phyloP scores from a whole-genome alignment of 2,888 invertebrate species.

The Pristionchus exspectatus region DNA sequence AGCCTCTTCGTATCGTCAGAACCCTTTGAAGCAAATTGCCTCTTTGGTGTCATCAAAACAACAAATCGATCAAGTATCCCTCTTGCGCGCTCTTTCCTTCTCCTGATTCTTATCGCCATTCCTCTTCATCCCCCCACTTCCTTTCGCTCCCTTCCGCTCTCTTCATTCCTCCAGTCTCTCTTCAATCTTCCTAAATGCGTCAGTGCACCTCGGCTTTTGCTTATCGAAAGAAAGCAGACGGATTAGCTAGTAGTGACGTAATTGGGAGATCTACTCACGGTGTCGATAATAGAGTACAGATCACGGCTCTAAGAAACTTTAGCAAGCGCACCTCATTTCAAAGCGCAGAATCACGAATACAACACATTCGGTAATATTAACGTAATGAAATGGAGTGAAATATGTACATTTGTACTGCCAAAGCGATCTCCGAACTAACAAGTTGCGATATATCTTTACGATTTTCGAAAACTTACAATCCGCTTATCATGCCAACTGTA shows the following conservation, averaged over 20 bases:
- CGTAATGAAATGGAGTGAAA: not conserved
- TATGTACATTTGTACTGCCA: not conserved
- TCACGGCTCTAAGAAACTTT: no score
- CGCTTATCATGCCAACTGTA: not conserved
- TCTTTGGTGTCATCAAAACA: not conserved
- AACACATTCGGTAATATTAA: no score
- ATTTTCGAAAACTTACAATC: not conserved
- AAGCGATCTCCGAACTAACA: not conserved
- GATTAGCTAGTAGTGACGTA: constrained; percentile 19
- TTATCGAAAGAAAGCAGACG: not conserved
- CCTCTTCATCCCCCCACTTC: not conserved
- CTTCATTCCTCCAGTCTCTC: not conserved
- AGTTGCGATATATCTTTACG: not conserved
- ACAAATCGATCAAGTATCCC: constrained; percentile 8
- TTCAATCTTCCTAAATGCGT: not conserved
- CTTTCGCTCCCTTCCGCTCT: not conserved
- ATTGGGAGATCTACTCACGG: not conserved
- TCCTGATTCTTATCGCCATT: constrained; percentile 28
- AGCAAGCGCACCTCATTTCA: no score
- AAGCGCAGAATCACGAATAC: no score
- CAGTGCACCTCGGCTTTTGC: constrained; percentile 14
- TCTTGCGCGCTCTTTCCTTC: not conserved
- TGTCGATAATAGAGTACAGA: not conserved
- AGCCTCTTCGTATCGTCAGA: not conserved
- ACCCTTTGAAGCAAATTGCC: not conserved